Evolutionary conservation across 2,797 vertebrate genomes (phyloP), one percentile per base, ranked within the genome.

Genomic region (Dipus sagitta): DNA sequence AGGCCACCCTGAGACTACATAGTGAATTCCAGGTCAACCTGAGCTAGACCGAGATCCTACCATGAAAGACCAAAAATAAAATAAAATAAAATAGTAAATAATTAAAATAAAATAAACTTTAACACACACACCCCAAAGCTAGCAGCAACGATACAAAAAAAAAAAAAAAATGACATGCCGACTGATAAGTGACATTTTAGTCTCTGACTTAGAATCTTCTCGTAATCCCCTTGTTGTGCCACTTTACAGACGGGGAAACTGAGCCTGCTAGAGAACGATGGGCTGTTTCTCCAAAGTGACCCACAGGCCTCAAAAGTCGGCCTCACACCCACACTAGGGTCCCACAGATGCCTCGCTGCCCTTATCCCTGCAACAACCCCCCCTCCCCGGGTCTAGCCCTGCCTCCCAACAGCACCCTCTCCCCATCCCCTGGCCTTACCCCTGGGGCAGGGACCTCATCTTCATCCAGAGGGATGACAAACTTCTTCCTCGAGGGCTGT

Each of bases 401-500:
- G 34, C 65, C 26, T 68, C 32, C n/a, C 62, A n/a, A 30, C 6
- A 2, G 64, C 38, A 38, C 12, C 52, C 52, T 11, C 52, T 12
- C 62, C 87, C 11, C 72, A 68, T 23, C 47, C 71, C 79, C 38
- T 75, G 1, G 20, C 28, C 96, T 88, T 96, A 95, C 94, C 94
- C 94, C 77, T 12, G 80, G 28, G 70, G 91, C 68, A 75, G 94
- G 95, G 72, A 78, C 79, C 74, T 71, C 91, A 47, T 95, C 95
- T 54, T 92, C 94, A 2, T 90, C 95, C 70, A 96, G n/a, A 0
- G 96, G 95, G 8, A 97, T 94, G 77, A 96, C 32, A 95, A 96
- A 97, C 78, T 96, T 97, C 93, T 95, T 97, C 47, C 85, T 96
- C 6, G 88, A 0, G 30, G 96, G 92, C 74, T 38, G 93, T 3